phyloP scores from a whole-genome alignment of 2,797 vertebrate genomes.

The Tenualosa ilisha region DNA sequence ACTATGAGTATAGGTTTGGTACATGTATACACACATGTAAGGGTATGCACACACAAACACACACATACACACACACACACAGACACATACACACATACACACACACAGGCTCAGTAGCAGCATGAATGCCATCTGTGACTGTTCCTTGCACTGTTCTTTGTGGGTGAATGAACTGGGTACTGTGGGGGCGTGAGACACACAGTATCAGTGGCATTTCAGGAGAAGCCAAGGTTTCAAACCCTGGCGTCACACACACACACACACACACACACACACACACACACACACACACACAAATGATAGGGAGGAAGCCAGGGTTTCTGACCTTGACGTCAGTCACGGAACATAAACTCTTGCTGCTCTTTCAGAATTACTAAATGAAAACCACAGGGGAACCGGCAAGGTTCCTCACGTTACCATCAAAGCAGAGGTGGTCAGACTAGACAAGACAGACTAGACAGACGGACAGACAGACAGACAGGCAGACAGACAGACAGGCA shows the following conservation, averaged over 20 bases:
- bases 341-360: background rate
- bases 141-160: background rate
- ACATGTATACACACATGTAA: too few species aligned
- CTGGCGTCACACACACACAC: background rate
- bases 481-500: too few species aligned
- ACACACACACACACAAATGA: background rate
- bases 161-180: background rate
- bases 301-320: background rate
- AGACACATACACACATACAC: background rate
- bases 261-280: constrained; percentile 3
- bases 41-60: background rate
- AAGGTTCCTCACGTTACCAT: background rate
- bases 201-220: background rate
- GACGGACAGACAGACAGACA: too few species aligned
- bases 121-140: background rate
- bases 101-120: background rate
- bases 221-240: background rate
- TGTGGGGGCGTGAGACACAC: background rate
- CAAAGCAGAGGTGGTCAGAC: background rate
- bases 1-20: too few species aligned
- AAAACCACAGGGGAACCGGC: constrained; percentile 1
- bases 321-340: background rate
- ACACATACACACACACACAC: background rate
- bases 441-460: too few species aligned
- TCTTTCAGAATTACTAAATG: background rate